phyloP scores from a whole-genome alignment of 2,113 vertebrate genomes.

The Notiomystis cincta region DNA sequence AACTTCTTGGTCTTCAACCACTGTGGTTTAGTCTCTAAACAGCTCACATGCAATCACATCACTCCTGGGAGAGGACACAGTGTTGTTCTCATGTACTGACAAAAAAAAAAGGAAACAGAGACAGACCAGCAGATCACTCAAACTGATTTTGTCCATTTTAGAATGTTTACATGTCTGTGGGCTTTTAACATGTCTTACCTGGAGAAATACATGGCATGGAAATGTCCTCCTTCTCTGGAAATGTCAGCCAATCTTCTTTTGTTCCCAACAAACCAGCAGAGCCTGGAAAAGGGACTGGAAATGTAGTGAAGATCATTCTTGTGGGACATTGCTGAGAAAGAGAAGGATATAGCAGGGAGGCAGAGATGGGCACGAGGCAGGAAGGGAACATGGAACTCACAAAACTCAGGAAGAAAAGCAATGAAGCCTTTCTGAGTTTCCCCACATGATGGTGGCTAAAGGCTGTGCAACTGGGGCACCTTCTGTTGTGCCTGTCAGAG shows the following conservation, averaged over 20 bases:
- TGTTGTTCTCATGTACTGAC: not conserved
- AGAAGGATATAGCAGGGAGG: not conserved
- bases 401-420: not conserved
- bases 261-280: not conserved
- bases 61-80: not conserved
- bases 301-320: not conserved
- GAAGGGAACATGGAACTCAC: not conserved
- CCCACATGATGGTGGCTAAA: not conserved
- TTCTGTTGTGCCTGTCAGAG: not conserved
- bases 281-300: not conserved
- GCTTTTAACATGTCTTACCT: not conserved
- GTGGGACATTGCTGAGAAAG: not conserved
- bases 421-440: not conserved
- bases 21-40: not conserved
- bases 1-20: not conserved
- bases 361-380: not conserved
- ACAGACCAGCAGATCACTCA: not conserved
- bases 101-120: not conserved
- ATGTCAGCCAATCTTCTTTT: not conserved
- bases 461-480: not conserved
- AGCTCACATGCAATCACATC: not conserved
- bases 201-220: not conserved
- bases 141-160: not conserved
- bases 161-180: accelerated
- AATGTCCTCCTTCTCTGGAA: not conserved